Evolutionary conservation across 2,888 invertebrate species (phyloP), one percentile per base, ranked within the genome.

Genomic region (Melanargia galathea): DNA sequence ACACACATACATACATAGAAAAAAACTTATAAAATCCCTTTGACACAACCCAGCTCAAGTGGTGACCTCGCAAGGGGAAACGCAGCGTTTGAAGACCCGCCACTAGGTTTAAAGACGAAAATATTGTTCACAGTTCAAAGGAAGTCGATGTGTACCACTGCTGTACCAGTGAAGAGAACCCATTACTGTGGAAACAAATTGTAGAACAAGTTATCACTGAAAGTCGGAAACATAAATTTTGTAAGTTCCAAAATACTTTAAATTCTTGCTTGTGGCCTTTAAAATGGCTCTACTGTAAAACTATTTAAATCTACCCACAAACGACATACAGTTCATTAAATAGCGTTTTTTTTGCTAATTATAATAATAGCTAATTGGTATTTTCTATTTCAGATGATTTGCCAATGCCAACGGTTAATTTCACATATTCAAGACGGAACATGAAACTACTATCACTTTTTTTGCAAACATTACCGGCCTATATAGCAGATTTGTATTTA

Each of bases 131-230:
- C 66, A 81, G 81, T 57, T 68, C 71, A n/a, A 71, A 69, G 70
- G 69, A 77, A 11, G 62, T 80, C 0, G 60, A 68, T 3, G 71
- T 84, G 0, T 83, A 78, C 61, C 82, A 82, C 38, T 70, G 73
- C 40, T 75, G 80, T 48, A 79, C 75, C 1, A 78, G 80, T 56
- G 68, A 63, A 0, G 73, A 73, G 13, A 84, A 84, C 55, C 80
- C 83, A 1, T 26, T 82, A 2, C 67, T 57, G 1, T 3, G 73
- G n/a, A 63, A 54, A 3, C 45, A 54, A 2, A 0, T 76, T 1
- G 16, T 38, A 0, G 38, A 60, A 5, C 43, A 72, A 0, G 63
- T 70, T 3, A 71, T 70, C 11, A 70, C 67, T 60, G 68, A 74
- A 26, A 67, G 74, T 3, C 20, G 69, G 7, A 76, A 75, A 65